These are phyloP conservation scores for Dipodomys merriami DNA, from an alignment of 2,113 vertebrate genomes.

Conservation along the genomic window DNA sequence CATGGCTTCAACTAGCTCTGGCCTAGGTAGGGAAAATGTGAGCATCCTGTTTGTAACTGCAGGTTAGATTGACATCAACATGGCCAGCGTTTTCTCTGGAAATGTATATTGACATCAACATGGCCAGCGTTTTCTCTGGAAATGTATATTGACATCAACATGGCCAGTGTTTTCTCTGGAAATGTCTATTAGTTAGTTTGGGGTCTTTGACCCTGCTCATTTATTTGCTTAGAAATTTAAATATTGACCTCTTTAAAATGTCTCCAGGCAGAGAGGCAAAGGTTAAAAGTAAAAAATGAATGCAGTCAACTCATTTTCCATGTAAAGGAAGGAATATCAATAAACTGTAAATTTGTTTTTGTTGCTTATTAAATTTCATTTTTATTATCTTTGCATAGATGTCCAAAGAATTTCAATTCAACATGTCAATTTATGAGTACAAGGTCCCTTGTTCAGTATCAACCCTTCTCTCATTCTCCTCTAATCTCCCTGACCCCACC, in stretches of 20 bases:
- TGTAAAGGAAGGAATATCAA: background rate
- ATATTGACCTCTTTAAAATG: background rate
- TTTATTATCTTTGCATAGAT: no score
- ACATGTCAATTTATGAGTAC: no score
- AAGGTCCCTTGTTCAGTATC: no score
- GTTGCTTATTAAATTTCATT: no score
- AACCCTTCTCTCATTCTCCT: no score
- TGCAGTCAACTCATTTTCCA: background rate
- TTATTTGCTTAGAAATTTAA: conserved; percentile 36
- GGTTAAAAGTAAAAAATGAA: conserved; percentile 9
- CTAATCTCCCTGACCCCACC: no score
- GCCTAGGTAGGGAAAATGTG: background rate
- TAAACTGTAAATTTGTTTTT: background rate
- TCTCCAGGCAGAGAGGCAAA: conserved; percentile 24
- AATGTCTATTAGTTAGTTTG: background rate
- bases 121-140: background rate
- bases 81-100: background rate
- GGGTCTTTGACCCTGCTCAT: background rate
- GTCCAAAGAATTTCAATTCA: no score
- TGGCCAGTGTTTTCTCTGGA: conserved; percentile 1
- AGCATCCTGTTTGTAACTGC: background rate
- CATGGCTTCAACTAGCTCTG: background rate
- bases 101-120: background rate
- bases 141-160: background rate
- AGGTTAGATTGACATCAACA: background rate